phyloP scores from a whole-genome alignment of 37 sponge, comb jelly and placozoan species.

The Geodia barretti region DNA sequence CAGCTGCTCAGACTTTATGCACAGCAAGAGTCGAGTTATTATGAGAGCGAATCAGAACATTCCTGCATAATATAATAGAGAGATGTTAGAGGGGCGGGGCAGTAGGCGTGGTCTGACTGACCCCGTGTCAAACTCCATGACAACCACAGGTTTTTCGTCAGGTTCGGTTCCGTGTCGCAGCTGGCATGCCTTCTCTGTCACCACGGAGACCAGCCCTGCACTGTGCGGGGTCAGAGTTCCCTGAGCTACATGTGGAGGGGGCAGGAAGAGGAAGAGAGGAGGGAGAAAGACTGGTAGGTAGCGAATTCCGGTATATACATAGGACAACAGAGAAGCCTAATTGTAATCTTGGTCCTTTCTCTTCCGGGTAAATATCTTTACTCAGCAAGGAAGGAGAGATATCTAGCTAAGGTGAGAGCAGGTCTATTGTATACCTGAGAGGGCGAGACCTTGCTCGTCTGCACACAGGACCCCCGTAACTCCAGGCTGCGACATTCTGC shows the following conservation, averaged over 20 bases:
- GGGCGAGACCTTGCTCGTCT: conserved; percentile 55
- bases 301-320: too few species aligned
- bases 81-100: neutral
- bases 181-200: conserved; percentile 39
- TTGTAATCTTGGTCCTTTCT: too few species aligned
- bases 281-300: neutral
- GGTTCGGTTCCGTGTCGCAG: conserved; percentile 42
- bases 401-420: neutral
- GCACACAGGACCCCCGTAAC: conserved; percentile 71
- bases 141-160: conserved; percentile 67
- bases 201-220: conserved; percentile 58
- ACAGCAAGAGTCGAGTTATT: conserved; percentile 41
- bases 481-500: conserved; percentile 74
- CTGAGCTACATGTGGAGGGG: conserved; percentile 29
- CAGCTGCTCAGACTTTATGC: conserved; percentile 43
- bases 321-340: too few species aligned
- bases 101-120: neutral
- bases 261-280: neutral
- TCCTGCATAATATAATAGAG: conserved; percentile 8
- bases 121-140: conserved; percentile 75
- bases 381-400: too few species aligned
- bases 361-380: too few species aligned
- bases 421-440: conserved; percentile 65
- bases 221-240: conserved; percentile 58
- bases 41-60: conserved; percentile 38